phyloP scores from a whole-genome alignment of 2,888 invertebrate genomes.

The Phortica okadai region DNA sequence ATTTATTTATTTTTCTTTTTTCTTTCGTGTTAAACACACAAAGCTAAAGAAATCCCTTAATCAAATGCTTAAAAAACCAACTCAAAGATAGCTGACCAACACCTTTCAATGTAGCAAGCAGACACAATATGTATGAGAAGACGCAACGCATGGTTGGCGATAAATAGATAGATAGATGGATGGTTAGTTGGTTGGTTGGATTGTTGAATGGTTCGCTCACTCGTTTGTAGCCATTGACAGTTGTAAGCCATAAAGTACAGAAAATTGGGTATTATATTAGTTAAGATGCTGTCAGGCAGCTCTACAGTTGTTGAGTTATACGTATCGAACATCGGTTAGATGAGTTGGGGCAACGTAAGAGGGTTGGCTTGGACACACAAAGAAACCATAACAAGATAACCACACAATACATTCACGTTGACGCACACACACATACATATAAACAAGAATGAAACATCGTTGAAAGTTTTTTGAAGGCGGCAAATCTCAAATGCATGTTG shows the following conservation, averaged over 20 bases:
- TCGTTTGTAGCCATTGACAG: conserved; percentile 61
- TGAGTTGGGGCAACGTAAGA: no score
- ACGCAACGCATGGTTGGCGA: conserved; percentile 1
- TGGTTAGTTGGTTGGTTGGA: conserved; percentile 45
- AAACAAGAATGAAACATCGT: no score
- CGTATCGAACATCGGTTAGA: neutral
- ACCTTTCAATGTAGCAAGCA: conserved; percentile 41
- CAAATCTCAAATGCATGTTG: no score
- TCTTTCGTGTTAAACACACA: conserved; percentile 28
- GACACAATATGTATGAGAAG: conserved; percentile 13
- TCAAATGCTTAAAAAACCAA: conserved; percentile 58
- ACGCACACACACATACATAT: conserved; percentile 11
- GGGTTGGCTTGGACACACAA: no score
- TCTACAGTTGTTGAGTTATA: neutral
- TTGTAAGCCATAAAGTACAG: conserved; percentile 73
- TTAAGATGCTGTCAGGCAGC: conserved; percentile 71
- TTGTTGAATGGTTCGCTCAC: conserved; percentile 2
- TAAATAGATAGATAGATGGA: conserved; percentile 53
- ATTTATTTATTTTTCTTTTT: neutral
- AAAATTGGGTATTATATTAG: conserved; percentile 73
- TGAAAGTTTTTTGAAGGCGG: no score
- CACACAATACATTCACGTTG: conserved; percentile 27
- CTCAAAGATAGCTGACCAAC: conserved; percentile 48
- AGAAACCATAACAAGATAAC: neutral
- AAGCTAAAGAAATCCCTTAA: conserved; percentile 49